phyloP scores from a whole-genome alignment of 2,888 invertebrate genomes.

The Steinernema carpocapsae region DNA sequence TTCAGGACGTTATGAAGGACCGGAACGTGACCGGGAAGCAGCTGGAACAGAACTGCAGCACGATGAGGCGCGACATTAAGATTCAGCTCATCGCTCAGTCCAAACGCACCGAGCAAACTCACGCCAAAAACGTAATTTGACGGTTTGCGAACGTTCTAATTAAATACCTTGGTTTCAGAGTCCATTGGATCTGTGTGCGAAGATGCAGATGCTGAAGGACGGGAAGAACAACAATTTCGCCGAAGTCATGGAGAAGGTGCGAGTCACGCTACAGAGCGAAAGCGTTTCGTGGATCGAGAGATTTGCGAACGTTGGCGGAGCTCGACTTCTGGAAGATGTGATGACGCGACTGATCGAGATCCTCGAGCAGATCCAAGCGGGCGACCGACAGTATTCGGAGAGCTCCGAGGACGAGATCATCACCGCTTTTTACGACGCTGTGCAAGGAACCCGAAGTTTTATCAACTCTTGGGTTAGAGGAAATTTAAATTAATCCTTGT shows the following conservation, averaged over 20 bases:
- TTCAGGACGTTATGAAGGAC: conserved; percentile 12
- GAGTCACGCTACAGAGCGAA: conserved; percentile 8
- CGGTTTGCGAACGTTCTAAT: neutral
- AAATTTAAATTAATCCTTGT: neutral
- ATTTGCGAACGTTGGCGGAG: conserved; percentile 4
- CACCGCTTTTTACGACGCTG: neutral
- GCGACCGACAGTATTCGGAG: neutral
- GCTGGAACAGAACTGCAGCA: conserved; percentile 24
- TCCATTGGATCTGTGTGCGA: neutral
- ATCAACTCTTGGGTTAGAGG: conserved; percentile 16
- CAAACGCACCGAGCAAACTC: neutral
- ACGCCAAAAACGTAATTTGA: neutral
- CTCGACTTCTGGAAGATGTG: conserved; percentile 3
- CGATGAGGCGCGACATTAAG: conserved; percentile 10
- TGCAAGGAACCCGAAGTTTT: conserved; percentile 10
- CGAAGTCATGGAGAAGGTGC: conserved; percentile 14
- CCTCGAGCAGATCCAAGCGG: neutral
- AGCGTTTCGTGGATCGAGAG: conserved; percentile 3
- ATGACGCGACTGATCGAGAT: conserved; percentile 1
- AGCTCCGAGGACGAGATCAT: neutral
- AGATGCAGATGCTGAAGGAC: conserved; percentile 18
- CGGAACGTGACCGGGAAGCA: neutral
- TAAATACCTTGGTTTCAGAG: neutral
- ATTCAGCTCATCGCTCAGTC: conserved; percentile 6
- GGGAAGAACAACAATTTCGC: conserved; percentile 1